Evolutionary conservation across 2,113 vertebrate genomes (phyloP), one percentile per base, ranked within the genome.

Genomic region (Aleadryas rufinucha): DNA sequence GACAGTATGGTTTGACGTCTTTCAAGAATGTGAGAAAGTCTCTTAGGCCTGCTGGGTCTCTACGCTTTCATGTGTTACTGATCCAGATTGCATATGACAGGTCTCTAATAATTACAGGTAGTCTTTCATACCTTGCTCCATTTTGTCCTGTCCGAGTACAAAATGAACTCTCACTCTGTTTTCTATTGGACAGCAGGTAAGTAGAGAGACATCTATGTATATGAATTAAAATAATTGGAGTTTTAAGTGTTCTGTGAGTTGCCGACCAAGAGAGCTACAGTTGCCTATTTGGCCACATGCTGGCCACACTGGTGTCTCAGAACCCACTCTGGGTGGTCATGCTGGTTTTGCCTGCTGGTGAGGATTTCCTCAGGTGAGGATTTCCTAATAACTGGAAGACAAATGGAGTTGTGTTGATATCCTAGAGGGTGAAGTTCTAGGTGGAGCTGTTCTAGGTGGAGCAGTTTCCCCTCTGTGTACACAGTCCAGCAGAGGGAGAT

Each of bases 401-500:
- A 3, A 53, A 22, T 23, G 23, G 52, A 74, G 28, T 17, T 49
- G 10, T 56, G 37, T 66, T 53, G 28, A 9, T 63, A 11, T 66
- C 50, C 23, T 70, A 30, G 63, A 77, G 37, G 20, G 12, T n/a
- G 24, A 79, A 30, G 41, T 71, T 69, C n/a, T 77, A 65, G 50
- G 13, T 76, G 61, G 33, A 50, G 57, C 21, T 49, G 28, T 70
- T 80, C 8, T 61, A 33, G 53, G 68, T 41, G 44, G 30, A 85
- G 28, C 39, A 68, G 37, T 64, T 81, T 87, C 42, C 52, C 45
- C 21, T 81, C n/a, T 47, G 21, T 64, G 35, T 75, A 6, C 7
- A 1, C 19, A 75, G 56, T 70, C 95, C 89, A 87, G 50, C 84
- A 95, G 92, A 44, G 81, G 92, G 92, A 75, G 90, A 78, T 89